These are phyloP conservation scores for Ptilorrhoa leucosticta DNA, from an alignment of 2,113 vertebrate genomes.

Conservation along the genomic window DNA sequence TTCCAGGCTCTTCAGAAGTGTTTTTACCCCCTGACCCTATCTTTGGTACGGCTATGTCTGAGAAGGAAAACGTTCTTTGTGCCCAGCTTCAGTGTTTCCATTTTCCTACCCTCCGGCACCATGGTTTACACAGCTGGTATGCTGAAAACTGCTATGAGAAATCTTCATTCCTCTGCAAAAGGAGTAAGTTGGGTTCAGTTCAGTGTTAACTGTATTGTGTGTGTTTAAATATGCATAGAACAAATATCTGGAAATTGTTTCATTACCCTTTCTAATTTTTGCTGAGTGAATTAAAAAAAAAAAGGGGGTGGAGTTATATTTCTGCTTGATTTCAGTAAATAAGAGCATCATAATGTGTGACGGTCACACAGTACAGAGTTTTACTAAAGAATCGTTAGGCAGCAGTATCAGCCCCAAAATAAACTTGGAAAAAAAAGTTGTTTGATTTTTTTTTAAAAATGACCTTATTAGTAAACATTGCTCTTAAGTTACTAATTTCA, in stretches of 20 bases:
- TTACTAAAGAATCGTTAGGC: background rate
- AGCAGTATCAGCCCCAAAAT: background rate
- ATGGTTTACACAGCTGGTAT: conserved; percentile 93
- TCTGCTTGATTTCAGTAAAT: background rate
- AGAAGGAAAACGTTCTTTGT: conserved; percentile 88
- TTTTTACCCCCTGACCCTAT: conserved; percentile 89
- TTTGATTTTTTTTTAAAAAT: background rate
- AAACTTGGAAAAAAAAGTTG: background rate
- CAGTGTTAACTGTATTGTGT: background rate
- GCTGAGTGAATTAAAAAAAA: background rate
- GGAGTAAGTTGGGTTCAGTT: conserved; percentile 75
- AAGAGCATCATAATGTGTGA: background rate
- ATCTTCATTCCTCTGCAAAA: conserved; percentile 95
- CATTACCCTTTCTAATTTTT: background rate
- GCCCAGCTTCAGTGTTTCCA: conserved; percentile 93
- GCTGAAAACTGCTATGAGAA: conserved; percentile 95
- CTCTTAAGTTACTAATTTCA: background rate
- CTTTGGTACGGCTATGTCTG: conserved; percentile 76
- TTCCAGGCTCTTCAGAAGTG: conserved; percentile 87
- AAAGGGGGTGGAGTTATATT: background rate
- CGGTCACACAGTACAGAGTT: background rate
- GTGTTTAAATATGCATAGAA: background rate
- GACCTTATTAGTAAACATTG: background rate
- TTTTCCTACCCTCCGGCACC: conserved; percentile 85
- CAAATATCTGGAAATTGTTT: background rate